Conservation (phyloP, 2,797 vertebrate species). For the Chrysocyon brachyurus region DNA sequence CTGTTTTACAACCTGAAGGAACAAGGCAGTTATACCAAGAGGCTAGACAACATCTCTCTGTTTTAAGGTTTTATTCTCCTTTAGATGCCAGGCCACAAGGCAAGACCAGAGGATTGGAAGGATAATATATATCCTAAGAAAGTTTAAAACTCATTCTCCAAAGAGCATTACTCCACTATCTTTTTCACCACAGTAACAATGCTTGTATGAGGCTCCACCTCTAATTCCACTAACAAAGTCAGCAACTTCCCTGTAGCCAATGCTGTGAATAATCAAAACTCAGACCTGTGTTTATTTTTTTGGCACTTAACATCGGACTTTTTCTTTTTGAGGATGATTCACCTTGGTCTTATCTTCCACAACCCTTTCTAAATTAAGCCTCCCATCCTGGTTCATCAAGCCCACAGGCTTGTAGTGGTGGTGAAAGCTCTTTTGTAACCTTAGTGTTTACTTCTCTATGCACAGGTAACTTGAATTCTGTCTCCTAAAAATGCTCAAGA, state of each 20-base stretch:
- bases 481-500: background rate
- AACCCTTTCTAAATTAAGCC: background rate
- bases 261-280: background rate
- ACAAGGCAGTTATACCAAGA: background rate
- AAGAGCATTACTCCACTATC: background rate
- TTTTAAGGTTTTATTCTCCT: background rate
- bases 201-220: background rate
- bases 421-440: background rate
- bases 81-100: background rate
- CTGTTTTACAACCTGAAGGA: background rate
- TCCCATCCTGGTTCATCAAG: background rate
- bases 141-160: background rate
- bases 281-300: background rate
- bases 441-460: background rate
- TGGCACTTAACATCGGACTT: background rate
- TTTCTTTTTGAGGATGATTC: background rate
- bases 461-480: conserved; percentile 35
- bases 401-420: background rate
- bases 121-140: background rate
- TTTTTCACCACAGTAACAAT: background rate
- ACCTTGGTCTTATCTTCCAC: background rate
- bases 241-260: background rate
- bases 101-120: background rate
- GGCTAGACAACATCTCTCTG: background rate
- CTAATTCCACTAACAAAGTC: background rate